Percentiles rank a stretch among this genome's conserved stretches.
These are phyloP conservation scores for Datnioides undecimradiatus DNA, from an alignment of 2,113 vertebrate species.

Conservation along the genomic window DNA sequence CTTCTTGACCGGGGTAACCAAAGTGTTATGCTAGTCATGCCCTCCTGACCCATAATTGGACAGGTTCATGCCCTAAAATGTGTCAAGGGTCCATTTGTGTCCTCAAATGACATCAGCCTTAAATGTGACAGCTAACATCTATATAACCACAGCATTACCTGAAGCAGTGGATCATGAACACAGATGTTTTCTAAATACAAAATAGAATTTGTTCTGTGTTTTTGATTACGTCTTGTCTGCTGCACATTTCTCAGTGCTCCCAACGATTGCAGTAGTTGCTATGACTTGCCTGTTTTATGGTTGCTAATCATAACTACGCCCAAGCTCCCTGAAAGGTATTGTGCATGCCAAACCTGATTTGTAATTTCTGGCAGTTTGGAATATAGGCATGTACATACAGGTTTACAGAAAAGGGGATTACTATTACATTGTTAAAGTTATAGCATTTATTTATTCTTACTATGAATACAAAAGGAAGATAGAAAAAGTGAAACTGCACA, in stretches of 20 bases:
- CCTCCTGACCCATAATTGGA: neutral
- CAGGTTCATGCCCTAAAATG: neutral
- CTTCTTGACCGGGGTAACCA: neutral
- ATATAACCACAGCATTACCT: neutral
- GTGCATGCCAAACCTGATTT: constrained; percentile 3
- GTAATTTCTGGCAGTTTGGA: neutral
- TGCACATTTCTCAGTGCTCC: neutral
- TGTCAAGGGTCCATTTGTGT: neutral
- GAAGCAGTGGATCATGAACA: neutral
- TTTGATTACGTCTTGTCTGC: neutral
- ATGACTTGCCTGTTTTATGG: neutral
- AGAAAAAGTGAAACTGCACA: too few species aligned
- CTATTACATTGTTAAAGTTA: neutral
- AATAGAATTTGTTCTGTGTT: neutral
- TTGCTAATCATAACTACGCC: neutral
- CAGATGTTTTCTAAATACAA: neutral
- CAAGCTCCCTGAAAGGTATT: neutral
- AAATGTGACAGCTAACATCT: neutral
- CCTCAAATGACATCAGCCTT: neutral
- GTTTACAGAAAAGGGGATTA: neutral
- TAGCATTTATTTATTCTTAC: neutral
- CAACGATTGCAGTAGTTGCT: neutral
- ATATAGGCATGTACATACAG: constrained; percentile 1
- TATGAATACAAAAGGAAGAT: neutral
- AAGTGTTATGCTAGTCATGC: neutral